Conservation (phyloP, 2,888 invertebrate genomes). For the Liodrosophila aerea region DNA sequence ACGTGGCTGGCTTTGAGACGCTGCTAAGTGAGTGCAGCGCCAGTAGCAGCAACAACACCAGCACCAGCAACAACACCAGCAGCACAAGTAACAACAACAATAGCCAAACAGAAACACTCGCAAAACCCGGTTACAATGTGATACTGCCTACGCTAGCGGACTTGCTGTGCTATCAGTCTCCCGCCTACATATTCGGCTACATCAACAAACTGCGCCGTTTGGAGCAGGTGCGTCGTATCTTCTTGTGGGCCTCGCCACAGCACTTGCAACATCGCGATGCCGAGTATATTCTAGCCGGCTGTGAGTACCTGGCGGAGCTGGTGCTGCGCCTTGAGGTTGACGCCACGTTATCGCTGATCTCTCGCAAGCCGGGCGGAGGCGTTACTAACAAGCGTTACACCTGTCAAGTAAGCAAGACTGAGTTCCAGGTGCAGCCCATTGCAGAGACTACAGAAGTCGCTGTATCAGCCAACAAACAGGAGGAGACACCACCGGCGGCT, state of each 20-base stretch:
- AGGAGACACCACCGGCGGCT: conserved; percentile 19
- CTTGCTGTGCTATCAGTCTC: conserved; percentile 68
- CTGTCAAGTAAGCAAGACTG: conserved; percentile 68
- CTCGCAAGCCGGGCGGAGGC: conserved; percentile 77
- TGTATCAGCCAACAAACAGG: conserved; percentile 15
- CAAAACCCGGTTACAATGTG: conserved; percentile 63
- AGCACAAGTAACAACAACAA: conserved; percentile 21
- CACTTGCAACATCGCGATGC: conserved; percentile 64
- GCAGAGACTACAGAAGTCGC: conserved; percentile 6
- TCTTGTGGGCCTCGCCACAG: conserved; percentile 78
- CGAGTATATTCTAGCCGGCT: conserved; percentile 75
- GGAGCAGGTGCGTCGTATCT: conserved; percentile 73
- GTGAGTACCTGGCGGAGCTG: conserved; percentile 80
- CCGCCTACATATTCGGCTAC: conserved; percentile 72
- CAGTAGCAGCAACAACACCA: background rate
- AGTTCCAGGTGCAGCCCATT: conserved; percentile 66
- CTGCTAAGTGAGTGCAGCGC: conserved; percentile 58
- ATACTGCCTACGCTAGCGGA: conserved; percentile 79
- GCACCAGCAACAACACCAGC: conserved; percentile 19
- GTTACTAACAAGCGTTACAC: conserved; percentile 75
- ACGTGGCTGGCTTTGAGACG: conserved; percentile 51
- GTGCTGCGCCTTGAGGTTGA: conserved; percentile 72
- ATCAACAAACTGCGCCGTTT: conserved; percentile 71
- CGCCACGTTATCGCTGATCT: conserved; percentile 67
- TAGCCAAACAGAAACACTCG: conserved; percentile 29